Evolutionary conservation across 2,888 invertebrate species (phyloP), one percentile per base, ranked within the genome.

Genomic region (Fragum sueziense): DNA sequence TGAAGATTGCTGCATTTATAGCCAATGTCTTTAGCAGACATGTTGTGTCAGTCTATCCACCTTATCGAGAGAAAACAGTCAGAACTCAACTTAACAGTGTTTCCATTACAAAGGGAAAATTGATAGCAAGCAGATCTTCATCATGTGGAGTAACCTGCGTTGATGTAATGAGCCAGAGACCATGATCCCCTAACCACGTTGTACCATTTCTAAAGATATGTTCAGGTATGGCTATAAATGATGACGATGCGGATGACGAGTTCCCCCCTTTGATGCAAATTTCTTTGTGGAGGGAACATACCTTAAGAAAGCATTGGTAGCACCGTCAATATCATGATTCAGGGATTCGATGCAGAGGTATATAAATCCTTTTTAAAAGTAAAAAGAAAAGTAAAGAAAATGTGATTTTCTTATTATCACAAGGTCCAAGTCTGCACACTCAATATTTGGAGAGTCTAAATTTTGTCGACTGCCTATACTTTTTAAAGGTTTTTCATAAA

Each of bases 1-100:
- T 61, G 75, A 61, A 76, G 65, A 31, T 76, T 29, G 75, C 75
- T 33, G 75, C 70, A n/a, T 57, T 70, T n/a, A n/a, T n/a, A 27
- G n/a, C 70, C 14, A 70, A 70, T 34, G 37, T 76, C 7, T 25
- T 76, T 20, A 7, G 31, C n/a, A 57, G 31, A 6, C 4, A 25
- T 41, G 47, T 70, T 41, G 29, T 70, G 62, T 75, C 75, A 31
- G 75, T 75, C 17, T 75, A 75, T 33, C 62, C 75, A 20, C 27
- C 6, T 17, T 68, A 74, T 74, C 54, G 69, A 41, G 74, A 41
- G 9, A 29, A 52, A 29, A 68, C 75, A 57, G 37, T 75, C 3
- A 75, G 70, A 34, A 70, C n/a, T 33, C 52, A 75, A 34, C 33
- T 70, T 6, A 52, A 75, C 57, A 59, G 70, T 70, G 33, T 11